Conservation (phyloP, 2,888 invertebrate species). For the Orthosia gothica region DNA sequence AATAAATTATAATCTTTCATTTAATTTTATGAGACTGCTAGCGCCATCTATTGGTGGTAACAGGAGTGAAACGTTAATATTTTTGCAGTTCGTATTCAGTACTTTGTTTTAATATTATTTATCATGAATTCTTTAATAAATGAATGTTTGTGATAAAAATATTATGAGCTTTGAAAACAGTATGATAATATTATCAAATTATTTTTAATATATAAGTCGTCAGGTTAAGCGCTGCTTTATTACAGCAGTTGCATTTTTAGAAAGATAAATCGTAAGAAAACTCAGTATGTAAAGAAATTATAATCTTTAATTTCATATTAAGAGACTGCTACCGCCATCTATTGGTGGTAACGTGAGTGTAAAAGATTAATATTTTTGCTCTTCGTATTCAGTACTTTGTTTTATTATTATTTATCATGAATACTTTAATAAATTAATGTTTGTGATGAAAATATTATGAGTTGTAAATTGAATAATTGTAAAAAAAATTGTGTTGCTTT, state of each 20-base stretch:
- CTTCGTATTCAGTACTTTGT: neutral
- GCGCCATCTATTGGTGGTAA: constrained; percentile 45
- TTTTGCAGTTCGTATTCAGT: neutral
- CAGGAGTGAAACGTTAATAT: neutral
- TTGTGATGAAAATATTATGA: neutral
- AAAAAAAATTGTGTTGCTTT: neutral
- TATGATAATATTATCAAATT: too few relatives aligned
- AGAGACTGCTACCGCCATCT: constrained; percentile 50
- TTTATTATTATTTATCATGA: neutral
- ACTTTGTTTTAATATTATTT: neutral
- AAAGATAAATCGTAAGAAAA: constrained; percentile 9
- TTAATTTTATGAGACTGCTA: constrained; percentile 24
- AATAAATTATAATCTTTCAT: neutral
- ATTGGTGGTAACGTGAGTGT: neutral
- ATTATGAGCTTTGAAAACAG: neutral
- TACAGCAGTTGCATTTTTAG: constrained; percentile 23
- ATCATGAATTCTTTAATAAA: neutral
- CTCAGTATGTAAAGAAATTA: neutral
- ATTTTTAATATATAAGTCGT: neutral
- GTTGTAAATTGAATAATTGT: neutral
- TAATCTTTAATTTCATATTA: neutral
- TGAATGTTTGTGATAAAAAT: neutral
- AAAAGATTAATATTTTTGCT: neutral
- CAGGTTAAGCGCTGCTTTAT: constrained; percentile 13
- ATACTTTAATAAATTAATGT: neutral